These are phyloP conservation scores for Simalia tracyae DNA, from an alignment of 2,797 vertebrate species.

Conservation along the genomic window DNA sequence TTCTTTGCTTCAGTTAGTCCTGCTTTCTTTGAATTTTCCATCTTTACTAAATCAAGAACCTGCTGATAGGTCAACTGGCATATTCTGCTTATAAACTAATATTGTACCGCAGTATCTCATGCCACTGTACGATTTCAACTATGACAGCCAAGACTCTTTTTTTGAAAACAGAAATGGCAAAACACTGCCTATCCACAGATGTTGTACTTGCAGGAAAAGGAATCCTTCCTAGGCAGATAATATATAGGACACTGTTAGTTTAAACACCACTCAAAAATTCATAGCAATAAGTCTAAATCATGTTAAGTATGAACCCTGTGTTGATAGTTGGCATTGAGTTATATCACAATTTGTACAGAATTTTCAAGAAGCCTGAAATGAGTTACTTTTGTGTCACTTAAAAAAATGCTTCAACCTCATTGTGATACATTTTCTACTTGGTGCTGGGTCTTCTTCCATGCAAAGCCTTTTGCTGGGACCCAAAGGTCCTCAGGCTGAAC, in stretches of 20 bases:
- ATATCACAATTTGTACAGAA: slow-evolving; percentile 12
- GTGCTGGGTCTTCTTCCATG: neutral
- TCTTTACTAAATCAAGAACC: neutral
- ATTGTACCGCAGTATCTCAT: neutral
- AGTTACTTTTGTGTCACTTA: neutral
- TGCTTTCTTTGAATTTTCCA: neutral
- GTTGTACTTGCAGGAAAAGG: neutral
- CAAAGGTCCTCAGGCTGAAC: neutral
- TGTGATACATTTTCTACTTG: neutral
- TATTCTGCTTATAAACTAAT: neutral
- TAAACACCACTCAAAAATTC: neutral
- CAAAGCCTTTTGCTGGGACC: neutral
- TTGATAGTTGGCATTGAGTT: slow-evolving; percentile 14
- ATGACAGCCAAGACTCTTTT: neutral
- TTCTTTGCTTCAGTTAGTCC: neutral
- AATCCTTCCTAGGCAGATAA: neutral
- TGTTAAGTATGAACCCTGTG: neutral
- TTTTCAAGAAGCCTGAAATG: slow-evolving; percentile 25
- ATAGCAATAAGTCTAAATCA: neutral
- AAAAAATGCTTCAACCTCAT: slow-evolving; percentile 1
- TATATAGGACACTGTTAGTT: neutral
- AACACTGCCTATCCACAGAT: neutral
- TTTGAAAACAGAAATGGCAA: neutral
- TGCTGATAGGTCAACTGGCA: neutral
- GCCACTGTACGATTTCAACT: neutral